Conservation (phyloP, 2,113 vertebrate species). For the Chaenocephalus aceratus region DNA sequence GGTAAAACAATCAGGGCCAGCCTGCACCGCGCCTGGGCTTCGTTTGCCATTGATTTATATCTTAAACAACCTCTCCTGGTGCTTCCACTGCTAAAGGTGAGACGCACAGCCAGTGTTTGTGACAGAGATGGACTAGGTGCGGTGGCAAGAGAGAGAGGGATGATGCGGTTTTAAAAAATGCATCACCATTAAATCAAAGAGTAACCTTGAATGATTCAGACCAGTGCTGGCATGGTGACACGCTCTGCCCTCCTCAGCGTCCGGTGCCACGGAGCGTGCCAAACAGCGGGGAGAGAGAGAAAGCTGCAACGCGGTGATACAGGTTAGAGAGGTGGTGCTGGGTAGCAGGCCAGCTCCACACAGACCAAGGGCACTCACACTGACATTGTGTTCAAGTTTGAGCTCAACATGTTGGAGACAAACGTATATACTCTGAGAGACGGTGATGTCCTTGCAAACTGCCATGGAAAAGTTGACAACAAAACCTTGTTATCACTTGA, state of each 20-base stretch:
- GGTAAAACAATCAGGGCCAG: conserved; percentile 66
- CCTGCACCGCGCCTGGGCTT: conserved; percentile 43
- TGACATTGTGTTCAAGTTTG: conserved; percentile 24
- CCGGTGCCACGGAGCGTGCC: conserved; percentile 56
- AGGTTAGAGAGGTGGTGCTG: conserved; percentile 32
- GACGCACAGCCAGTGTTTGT: conserved; percentile 62
- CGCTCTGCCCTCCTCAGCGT: conserved; percentile 64
- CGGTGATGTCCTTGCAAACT: conserved; percentile 31
- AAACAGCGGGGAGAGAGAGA: conserved; percentile 42
- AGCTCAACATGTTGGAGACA: conserved; percentile 27
- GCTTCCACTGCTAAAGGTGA: conserved; percentile 76
- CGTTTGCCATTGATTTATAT: conserved; percentile 77
- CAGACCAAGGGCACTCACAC: conserved; percentile 47
- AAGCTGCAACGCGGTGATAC: conserved; percentile 17
- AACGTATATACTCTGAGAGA: background rate
- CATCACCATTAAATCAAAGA: conserved; percentile 78
- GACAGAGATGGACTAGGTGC: conserved; percentile 79
- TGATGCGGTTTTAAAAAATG: conserved; percentile 76
- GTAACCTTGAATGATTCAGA: conserved; percentile 75
- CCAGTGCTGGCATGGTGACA: conserved; percentile 68
- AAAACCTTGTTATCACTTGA: conserved; percentile 19
- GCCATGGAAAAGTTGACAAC: conserved; percentile 16
- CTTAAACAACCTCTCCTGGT: conserved; percentile 72
- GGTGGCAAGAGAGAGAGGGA: conserved; percentile 64
- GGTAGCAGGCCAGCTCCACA: conserved; percentile 36